phyloP scores from a whole-genome alignment of 1,140 invertebrate genomes.

The Physella acuta region DNA sequence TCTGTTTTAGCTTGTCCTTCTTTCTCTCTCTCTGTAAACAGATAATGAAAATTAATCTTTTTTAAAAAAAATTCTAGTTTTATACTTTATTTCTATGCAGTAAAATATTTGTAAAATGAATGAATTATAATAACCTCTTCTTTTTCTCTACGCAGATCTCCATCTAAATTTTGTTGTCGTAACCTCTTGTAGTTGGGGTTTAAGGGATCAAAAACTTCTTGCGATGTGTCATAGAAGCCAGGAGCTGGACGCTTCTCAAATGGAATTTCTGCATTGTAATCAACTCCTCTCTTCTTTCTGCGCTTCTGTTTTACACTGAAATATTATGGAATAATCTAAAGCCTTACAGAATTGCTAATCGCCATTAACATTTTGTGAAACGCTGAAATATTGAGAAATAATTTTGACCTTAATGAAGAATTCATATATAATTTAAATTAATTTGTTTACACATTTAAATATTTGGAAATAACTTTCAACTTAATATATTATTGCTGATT shows the following conservation, averaged over 20 bases:
- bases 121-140: constrained; percentile 23
- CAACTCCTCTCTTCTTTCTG: constrained; percentile 69
- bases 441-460: no score
- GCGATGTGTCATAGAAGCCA: constrained; percentile 92
- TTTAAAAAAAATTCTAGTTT: background rate
- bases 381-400: background rate
- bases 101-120: no score
- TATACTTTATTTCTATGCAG: constrained; percentile 3
- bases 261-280: constrained; percentile 97
- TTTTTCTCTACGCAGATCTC: constrained; percentile 65
- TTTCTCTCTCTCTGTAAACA: constrained; percentile 52
- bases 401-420: background rate
- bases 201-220: constrained; percentile 83
- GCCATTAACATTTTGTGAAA: no score
- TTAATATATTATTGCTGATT: no score
- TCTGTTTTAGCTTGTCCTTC: constrained; percentile 71
- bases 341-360: no score
- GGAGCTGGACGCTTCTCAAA: constrained; percentile 91
- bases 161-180: constrained; percentile 89
- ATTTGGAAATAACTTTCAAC: no score
- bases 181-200: constrained; percentile 86
- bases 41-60: no score
- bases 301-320: constrained; percentile 51
- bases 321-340: no score
- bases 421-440: no score